Conservation (phyloP, 2,113 vertebrate species). For the Cariama cristata region DNA sequence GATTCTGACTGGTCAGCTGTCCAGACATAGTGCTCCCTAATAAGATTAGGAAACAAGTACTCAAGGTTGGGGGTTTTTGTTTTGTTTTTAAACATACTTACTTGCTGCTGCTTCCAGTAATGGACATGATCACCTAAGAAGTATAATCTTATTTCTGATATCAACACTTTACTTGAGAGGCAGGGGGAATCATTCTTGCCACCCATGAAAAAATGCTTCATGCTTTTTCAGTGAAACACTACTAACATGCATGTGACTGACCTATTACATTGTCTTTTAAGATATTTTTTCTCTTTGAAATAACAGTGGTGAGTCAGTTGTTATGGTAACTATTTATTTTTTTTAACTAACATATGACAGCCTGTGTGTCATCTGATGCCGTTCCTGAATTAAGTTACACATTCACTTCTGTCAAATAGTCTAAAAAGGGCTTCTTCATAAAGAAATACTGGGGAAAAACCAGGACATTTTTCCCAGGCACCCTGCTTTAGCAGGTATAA, state of each 20-base stretch:
- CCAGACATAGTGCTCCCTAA: background rate
- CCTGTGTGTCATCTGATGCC: conserved; percentile 51
- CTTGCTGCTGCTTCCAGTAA: background rate
- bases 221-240: background rate
- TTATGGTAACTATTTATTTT: conserved; percentile 61
- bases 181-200: background rate
- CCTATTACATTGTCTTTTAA: background rate
- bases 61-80: background rate
- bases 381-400: conserved; percentile 20
- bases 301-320: conserved; percentile 48
- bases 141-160: background rate
- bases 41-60: background rate
- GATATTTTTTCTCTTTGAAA: background rate
- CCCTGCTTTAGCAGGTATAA: background rate
- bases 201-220: background rate
- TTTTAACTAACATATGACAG: conserved; percentile 48
- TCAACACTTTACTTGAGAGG: background rate
- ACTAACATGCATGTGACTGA: background rate
- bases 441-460: background rate
- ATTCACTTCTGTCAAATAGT: conserved; percentile 11
- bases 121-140: background rate
- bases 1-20: background rate
- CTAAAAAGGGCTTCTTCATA: background rate
- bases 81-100: background rate
- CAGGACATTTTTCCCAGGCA: background rate